Conservation (phyloP, 2,888 invertebrate species). For the Acanthosepion esculentum region DNA sequence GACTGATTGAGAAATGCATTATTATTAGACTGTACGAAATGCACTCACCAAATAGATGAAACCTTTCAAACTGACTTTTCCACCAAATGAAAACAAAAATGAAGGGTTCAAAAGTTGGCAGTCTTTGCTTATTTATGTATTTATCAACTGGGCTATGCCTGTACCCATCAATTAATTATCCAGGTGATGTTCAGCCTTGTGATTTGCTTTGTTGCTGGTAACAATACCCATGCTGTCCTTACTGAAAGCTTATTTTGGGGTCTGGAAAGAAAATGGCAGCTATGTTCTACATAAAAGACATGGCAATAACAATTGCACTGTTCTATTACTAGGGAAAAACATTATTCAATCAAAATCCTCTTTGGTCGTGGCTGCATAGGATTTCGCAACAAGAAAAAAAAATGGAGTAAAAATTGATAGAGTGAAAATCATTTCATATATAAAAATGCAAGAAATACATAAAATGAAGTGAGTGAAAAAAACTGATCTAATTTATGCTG, state of each 20-base stretch:
- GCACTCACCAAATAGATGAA: neutral
- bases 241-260: neutral
- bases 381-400: neutral
- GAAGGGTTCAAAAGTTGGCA: neutral
- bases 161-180: neutral
- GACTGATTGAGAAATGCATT: neutral
- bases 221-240: neutral
- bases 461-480: too few species aligned
- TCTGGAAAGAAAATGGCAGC: neutral
- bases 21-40: neutral
- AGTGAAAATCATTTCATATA: too few species aligned
- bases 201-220: neutral
- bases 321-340: neutral
- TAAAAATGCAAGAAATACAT: too few species aligned
- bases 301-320: neutral
- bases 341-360: neutral
- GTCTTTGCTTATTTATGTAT: neutral
- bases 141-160: neutral
- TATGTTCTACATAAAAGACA: too few species aligned
- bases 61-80: too few species aligned
- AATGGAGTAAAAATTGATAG: neutral
- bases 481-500: too few species aligned
- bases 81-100: neutral
- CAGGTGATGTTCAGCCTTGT: neutral
- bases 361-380: neutral